Percentiles rank a stretch among this genome's conserved stretches.
These are phyloP conservation scores for Orussus abietinus DNA, from an alignment of 1,140 invertebrate species.

Conservation along the genomic window DNA sequence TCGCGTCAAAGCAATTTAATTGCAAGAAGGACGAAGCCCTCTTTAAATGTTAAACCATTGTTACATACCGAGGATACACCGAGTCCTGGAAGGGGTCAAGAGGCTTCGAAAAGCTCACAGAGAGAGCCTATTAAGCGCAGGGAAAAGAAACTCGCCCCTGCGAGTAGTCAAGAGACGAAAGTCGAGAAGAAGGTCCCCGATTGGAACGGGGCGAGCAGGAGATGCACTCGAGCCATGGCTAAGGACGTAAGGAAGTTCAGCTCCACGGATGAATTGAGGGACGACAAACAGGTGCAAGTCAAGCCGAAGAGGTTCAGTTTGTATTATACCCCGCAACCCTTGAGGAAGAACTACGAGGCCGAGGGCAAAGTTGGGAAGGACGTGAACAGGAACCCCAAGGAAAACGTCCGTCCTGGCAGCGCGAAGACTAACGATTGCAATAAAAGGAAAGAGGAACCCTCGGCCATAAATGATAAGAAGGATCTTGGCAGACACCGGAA, in stretches of 20 bases:
- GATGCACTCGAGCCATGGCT: not conserved
- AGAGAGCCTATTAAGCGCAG: slow-evolving; percentile 27
- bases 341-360: slow-evolving; percentile 36
- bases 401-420: slow-evolving; percentile 15
- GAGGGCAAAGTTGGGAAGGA: slow-evolving; percentile 26
- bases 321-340: slow-evolving; percentile 41
- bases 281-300: slow-evolving; percentile 27
- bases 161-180: slow-evolving; percentile 8
- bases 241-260: slow-evolving; percentile 30
- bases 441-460: slow-evolving; percentile 13
- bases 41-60: no score
- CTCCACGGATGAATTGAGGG: slow-evolving; percentile 38
- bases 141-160: slow-evolving; percentile 23
- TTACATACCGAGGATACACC: no score
- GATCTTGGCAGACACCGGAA: slow-evolving; percentile 21
- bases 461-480: slow-evolving; percentile 12
- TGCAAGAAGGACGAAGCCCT: no score
- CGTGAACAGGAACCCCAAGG: slow-evolving; percentile 16
- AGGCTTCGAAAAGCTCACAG: slow-evolving; percentile 18
- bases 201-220: slow-evolving; percentile 9
- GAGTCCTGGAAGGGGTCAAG: slow-evolving; percentile 11
- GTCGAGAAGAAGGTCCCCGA: slow-evolving; percentile 18
- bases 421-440: slow-evolving; percentile 16
- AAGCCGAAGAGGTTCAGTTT: slow-evolving; percentile 37
- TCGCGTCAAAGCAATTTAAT: no score